phyloP scores from a whole-genome alignment of 2,113 vertebrate genomes.

The Hydrolagus affinis region DNA sequence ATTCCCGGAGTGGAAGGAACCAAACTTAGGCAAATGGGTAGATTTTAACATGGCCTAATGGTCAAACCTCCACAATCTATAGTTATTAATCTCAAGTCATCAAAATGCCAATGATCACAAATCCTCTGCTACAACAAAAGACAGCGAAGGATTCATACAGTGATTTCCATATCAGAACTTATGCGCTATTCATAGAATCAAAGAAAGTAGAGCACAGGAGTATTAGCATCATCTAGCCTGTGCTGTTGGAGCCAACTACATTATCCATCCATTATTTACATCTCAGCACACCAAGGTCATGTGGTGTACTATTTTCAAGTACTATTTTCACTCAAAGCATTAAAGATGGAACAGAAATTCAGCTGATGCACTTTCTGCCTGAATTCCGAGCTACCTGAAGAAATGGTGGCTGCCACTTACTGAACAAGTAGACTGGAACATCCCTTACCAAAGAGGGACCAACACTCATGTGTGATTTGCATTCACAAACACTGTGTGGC shows the following conservation, averaged over 20 bases:
- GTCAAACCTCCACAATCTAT: too few species aligned
- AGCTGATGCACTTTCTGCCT: neutral
- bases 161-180: too few species aligned
- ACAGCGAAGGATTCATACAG: too few species aligned
- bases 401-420: neutral
- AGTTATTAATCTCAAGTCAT: too few species aligned
- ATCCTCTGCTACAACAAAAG: too few species aligned
- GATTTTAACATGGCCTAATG: too few species aligned
- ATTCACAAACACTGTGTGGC: neutral
- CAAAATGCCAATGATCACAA: too few species aligned
- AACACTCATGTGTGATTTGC: too few species aligned
- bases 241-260: neutral
- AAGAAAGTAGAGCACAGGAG: too few species aligned
- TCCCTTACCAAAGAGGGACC: neutral
- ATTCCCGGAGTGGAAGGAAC: too few species aligned
- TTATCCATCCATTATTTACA: neutral
- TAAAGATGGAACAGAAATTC: neutral
- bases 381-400: neutral
- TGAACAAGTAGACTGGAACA: neutral
- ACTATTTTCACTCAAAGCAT: slow-evolving; percentile 24
- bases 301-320: neutral
- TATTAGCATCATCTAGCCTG: neutral
- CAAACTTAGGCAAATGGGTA: too few species aligned
- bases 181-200: too few species aligned
- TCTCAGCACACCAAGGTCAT: neutral